Conservation (phyloP, 2,888 invertebrate genomes). For the Hypomecis atomaria region DNA sequence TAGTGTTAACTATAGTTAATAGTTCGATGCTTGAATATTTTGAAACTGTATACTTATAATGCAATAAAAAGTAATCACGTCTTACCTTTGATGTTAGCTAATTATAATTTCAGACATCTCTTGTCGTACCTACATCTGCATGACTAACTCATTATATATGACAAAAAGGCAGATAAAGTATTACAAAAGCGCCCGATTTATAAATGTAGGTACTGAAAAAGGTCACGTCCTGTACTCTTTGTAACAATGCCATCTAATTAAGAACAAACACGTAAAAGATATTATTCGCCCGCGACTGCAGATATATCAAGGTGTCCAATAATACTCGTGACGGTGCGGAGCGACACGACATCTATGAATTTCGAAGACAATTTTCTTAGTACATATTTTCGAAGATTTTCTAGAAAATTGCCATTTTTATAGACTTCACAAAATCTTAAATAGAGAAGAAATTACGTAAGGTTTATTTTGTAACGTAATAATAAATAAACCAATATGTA, state of each 20-base stretch:
- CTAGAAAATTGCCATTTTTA: constrained; percentile 41
- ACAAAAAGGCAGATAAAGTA: constrained; percentile 25
- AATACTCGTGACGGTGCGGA: background rate
- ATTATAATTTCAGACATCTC: constrained; percentile 15
- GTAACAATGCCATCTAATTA: constrained; percentile 16
- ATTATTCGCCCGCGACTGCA: constrained; percentile 9
- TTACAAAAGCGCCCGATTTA: constrained; percentile 28
- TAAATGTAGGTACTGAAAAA: constrained; percentile 28
- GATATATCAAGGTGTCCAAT: background rate
- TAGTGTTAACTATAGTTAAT: background rate
- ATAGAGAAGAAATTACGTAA: constrained; percentile 73
- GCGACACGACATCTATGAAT: background rate
- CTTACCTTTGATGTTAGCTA: background rate
- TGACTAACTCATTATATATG: constrained; percentile 27
- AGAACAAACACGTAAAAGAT: constrained; percentile 18
- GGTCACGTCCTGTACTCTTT: constrained; percentile 23
- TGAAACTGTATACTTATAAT: no score
- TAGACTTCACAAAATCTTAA: constrained; percentile 58
- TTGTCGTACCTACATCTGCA: constrained; percentile 9
- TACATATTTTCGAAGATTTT: constrained; percentile 16
- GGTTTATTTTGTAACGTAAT: constrained; percentile 61
- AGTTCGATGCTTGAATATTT: background rate
- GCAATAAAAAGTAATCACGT: background rate
- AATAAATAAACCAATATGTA: constrained; percentile 62
- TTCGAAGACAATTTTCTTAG: background rate